Percentiles rank a stretch among this genome's conserved stretches.
Evolutionary conservation across 2,797 vertebrate species (phyloP).

Genomic region (Limosa lapponica): DNA sequence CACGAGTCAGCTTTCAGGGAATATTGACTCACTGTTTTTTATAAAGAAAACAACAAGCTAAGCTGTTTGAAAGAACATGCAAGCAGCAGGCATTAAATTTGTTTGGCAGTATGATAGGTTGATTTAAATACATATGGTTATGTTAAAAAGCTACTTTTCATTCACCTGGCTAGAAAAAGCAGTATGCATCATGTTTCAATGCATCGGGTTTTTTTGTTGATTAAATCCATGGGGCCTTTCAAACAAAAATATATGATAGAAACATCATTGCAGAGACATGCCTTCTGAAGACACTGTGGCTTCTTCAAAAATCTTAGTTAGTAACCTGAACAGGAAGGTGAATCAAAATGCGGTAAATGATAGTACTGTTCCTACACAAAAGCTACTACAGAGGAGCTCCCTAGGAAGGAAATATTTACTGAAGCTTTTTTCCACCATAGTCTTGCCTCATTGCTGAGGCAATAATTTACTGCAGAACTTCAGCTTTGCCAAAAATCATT

Average conservation of each 20-base stretch:
- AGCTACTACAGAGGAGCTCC: background rate
- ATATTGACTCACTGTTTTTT: background rate
- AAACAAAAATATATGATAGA: background rate
- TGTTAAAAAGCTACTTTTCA: background rate
- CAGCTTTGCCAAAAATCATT: background rate
- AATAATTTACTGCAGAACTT: background rate
- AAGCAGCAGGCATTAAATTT: background rate
- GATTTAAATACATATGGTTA: background rate
- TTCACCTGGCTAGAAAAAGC: background rate
- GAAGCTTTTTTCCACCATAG: background rate
- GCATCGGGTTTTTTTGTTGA: rapidly evolving
- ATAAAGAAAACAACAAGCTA: background rate
- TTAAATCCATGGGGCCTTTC: background rate
- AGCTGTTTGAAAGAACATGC: background rate
- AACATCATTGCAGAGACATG: background rate
- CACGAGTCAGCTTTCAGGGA: background rate
- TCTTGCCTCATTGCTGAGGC: background rate
- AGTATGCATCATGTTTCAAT: background rate
- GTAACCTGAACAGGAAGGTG: background rate
- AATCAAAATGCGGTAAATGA: background rate
- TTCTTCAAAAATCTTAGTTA: background rate
- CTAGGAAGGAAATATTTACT: background rate
- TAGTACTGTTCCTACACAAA: background rate
- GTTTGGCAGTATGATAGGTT: background rate
- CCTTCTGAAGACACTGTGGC: background rate